Base-by-base conservation (phyloP, 2,888 invertebrate genomes). In the Dynastes grantii region DNA sequence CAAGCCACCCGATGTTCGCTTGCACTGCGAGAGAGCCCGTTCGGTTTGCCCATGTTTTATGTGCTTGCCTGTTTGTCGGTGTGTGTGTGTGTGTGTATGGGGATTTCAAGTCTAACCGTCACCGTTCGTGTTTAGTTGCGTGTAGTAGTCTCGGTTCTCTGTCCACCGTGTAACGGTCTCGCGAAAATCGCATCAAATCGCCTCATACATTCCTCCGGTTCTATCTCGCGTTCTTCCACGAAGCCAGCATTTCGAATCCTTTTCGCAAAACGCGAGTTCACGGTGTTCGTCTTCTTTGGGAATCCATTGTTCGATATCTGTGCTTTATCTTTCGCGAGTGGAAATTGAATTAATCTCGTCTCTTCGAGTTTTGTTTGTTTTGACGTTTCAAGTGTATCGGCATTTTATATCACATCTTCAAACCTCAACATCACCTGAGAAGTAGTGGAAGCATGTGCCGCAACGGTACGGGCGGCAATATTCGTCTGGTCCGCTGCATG, bases 31-130 rank as follows among this genome's bases (percentile, higher is more conserved):
- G 13, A n/a, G n/a, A 51, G 51, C n/a, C 13, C n/a, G 16, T 53
- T 53, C n/a, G 16, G 16, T 53, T 53, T 16, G 16, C 53, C 13
- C 11, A 11, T n/a, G 51, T 6, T 51, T 11, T 51, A 49, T 51
- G 70, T 29, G 49, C 16, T 40, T 65, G 27, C 29, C 27, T 65
- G 37, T 65, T 2, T 40, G n/a, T 13, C 16, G 13, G 65, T 65
- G 37, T 40, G 65, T 65, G 37, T 8, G 37, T 8, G 32, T 65
- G 76, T 32, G 51, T 67, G 81, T 81, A 83, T 83, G 82, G 84
- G 84, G 84, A 82, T 80, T 80, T 80, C 81, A 80, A 78, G 76
- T 80, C 81, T 82, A 84, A 84, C 84, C 84, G 84, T 84, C 84
- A 81, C 79, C 80, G 76, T 81, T 81, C 81, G 79, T 76, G 80